These are phyloP conservation scores for Notechis scutatus DNA, from an alignment of 2,113 vertebrate genomes.

Conservation along the genomic window DNA sequence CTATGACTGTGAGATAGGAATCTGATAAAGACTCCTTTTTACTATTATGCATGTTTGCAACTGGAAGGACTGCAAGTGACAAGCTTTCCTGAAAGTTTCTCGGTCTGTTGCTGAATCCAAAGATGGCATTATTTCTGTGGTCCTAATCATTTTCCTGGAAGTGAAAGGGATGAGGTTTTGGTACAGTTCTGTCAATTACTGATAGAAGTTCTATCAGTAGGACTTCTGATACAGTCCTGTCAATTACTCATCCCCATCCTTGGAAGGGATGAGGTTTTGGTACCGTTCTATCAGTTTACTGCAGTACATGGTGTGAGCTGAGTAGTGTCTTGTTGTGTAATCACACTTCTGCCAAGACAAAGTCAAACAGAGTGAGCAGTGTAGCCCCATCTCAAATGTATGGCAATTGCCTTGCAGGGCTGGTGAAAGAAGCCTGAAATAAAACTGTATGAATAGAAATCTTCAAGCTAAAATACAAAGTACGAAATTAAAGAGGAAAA, in stretches of 20 bases:
- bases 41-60: neutral
- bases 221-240: too few relatives aligned
- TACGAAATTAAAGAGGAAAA: neutral
- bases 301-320: neutral
- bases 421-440: neutral
- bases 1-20: neutral
- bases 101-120: neutral
- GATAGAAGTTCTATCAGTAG: too few relatives aligned
- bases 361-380: neutral
- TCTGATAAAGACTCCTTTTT: neutral
- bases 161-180: neutral
- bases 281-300: neutral
- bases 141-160: neutral
- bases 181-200: neutral
- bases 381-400: neutral
- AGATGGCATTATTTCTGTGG: neutral
- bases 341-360: neutral
- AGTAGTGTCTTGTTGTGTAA: neutral
- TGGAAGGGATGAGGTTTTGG: neutral
- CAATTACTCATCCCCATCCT: too few relatives aligned
- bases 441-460: neutral
- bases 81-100: neutral
- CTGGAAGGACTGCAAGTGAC: neutral
- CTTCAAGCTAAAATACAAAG: neutral
- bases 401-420: neutral